Evolutionary conservation across 2,113 vertebrate genomes (phyloP).

Genomic region (Caracal caracal): DNA sequence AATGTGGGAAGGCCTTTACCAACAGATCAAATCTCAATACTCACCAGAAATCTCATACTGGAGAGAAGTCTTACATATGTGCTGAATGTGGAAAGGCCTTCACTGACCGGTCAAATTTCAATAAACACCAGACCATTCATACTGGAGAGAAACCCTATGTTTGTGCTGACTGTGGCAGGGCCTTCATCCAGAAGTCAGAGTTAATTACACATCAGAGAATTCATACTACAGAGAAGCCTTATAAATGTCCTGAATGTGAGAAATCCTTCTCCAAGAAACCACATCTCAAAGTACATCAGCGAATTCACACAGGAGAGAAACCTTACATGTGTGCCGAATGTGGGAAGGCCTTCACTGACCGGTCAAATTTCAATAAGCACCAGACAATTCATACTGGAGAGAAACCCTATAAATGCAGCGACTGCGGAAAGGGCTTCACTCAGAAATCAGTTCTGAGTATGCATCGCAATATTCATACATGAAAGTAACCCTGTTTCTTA

Average conservation of each 20-base stretch:
- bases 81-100: conserved; percentile 79
- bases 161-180: conserved; percentile 74
- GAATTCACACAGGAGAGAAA: conserved; percentile 80
- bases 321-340: conserved; percentile 78
- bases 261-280: conserved; percentile 79
- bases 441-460: conserved; percentile 79
- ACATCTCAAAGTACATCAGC: conserved; percentile 78
- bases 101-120: conserved; percentile 78
- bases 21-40: conserved; percentile 78
- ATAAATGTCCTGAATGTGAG: conserved; percentile 77
- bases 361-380: conserved; percentile 79
- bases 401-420: conserved; percentile 78
- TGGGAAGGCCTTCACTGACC: conserved; percentile 78
- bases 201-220: conserved; percentile 76
- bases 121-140: conserved; percentile 80
- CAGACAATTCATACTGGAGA: conserved; percentile 79
- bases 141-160: conserved; percentile 75
- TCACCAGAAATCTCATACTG: conserved; percentile 77
- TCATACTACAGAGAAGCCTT: conserved; percentile 78
- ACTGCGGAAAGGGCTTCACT: conserved; percentile 79
- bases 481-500: conserved; percentile 52
- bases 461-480: conserved; percentile 76
- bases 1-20: conserved; percentile 78
- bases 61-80: conserved; percentile 78
- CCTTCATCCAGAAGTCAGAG: conserved; percentile 76